phyloP scores from a whole-genome alignment of 1,140 invertebrate species.

The Drosophila kepulauana region DNA sequence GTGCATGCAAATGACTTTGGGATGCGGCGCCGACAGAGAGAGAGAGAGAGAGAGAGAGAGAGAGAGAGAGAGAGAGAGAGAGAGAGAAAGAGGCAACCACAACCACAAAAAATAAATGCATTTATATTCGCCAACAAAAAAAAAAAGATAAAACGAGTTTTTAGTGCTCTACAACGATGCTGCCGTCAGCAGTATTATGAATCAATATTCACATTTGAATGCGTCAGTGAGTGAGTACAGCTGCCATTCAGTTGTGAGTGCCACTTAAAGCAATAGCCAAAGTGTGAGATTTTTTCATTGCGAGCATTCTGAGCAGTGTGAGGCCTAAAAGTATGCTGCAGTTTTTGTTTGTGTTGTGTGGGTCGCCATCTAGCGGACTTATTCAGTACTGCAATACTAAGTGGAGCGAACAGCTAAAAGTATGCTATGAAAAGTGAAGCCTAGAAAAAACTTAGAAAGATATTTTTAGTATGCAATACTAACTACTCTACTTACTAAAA shows the following conservation, averaged over 20 bases:
- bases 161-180: background rate
- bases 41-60: no score
- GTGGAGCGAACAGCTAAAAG: no score
- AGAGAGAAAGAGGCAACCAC: no score
- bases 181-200: slow-evolving; percentile 7
- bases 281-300: background rate
- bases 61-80: background rate
- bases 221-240: background rate
- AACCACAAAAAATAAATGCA: slow-evolving; percentile 3
- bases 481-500: no score
- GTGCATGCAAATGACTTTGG: slow-evolving; percentile 54
- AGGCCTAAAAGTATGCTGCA: background rate
- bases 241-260: background rate
- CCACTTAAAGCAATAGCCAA: no score
- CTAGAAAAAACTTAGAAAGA: no score
- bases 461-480: no score
- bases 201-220: slow-evolving; percentile 13
- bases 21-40: background rate
- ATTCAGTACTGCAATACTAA: no score
- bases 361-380: no score
- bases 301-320: background rate
- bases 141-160: slow-evolving; percentile 1
- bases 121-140: no score
- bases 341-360: no score
- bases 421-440: no score